Percentiles rank a stretch among this genome's conserved stretches.
Evolutionary conservation across 1,140 invertebrate genomes (phyloP).

Genomic region (Drosophila ironensis): DNA sequence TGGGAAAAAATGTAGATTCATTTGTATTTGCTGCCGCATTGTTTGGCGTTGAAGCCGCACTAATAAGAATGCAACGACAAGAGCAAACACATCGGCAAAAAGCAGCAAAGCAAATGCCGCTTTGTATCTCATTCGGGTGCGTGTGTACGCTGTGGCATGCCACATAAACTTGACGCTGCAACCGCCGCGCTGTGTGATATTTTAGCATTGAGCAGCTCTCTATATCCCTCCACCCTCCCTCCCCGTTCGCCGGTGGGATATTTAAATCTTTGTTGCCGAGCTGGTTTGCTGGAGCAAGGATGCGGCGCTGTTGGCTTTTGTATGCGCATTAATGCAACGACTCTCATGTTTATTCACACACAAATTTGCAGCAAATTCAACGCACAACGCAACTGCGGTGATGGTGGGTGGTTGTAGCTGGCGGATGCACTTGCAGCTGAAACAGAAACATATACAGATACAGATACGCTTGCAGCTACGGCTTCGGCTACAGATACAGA

Average conservation of each 20-base stretch:
- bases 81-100: constrained; percentile 27
- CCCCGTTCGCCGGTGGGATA: constrained; percentile 41
- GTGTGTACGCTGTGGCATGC: constrained; percentile 64
- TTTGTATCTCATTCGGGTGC: constrained; percentile 23
- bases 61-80: constrained; percentile 46
- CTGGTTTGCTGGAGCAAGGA: constrained; percentile 7
- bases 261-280: constrained; percentile 62
- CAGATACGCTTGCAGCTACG: background rate
- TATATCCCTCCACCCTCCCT: background rate
- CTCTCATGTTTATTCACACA: constrained; percentile 80
- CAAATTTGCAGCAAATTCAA: constrained; percentile 77
- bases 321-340: constrained; percentile 78
- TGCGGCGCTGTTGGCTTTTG: constrained; percentile 66
- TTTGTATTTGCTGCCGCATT: constrained; percentile 28
- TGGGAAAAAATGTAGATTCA: constrained; percentile 14
- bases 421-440: constrained; percentile 55
- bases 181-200: constrained; percentile 53
- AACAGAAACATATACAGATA: too few species aligned
- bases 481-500: background rate
- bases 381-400: constrained; percentile 51
- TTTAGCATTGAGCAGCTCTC: constrained; percentile 63
- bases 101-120: constrained; percentile 44
- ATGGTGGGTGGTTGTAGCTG: constrained; percentile 38
- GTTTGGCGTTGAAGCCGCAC: constrained; percentile 63
- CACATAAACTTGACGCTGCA: constrained; percentile 66